phyloP scores from a whole-genome alignment of 2,113 vertebrate species.

The Chaenocephalus aceratus region DNA sequence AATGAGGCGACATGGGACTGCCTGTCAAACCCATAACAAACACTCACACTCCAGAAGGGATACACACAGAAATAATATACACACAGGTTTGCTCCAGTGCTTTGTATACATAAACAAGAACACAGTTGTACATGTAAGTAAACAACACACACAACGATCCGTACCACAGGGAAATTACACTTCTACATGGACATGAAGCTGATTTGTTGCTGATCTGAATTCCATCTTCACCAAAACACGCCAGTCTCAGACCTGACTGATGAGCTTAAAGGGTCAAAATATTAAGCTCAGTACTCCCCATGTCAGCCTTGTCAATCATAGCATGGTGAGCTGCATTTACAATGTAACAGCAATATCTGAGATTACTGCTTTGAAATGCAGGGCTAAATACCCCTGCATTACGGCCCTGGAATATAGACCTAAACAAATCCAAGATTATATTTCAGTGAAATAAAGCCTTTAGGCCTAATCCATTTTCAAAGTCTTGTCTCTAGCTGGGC shows the following conservation, averaged over 20 bases:
- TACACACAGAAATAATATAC: constrained; percentile 13
- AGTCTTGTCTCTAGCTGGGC: constrained; percentile 68
- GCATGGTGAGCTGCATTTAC: constrained; percentile 54
- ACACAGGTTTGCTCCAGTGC: constrained; percentile 24
- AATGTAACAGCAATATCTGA: constrained; percentile 55
- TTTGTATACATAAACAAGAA: constrained; percentile 17
- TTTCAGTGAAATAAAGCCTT: constrained; percentile 76
- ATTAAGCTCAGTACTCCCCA: constrained; percentile 62
- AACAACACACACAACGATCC: constrained; percentile 9
- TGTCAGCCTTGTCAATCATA: constrained; percentile 66
- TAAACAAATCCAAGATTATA: constrained; percentile 78
- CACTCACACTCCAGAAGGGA: constrained; percentile 44
- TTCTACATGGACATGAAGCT: constrained; percentile 10
- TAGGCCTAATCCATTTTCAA: constrained; percentile 78
- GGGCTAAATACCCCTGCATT: constrained; percentile 72
- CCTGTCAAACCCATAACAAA: constrained; percentile 63
- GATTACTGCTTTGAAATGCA: constrained; percentile 71
- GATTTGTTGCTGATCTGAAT: constrained; percentile 53
- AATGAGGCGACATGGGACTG: constrained; percentile 78
- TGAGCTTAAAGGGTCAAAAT: constrained; percentile 70
- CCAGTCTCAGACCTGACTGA: constrained; percentile 64
- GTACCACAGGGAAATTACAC: neutral
- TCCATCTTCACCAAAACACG: constrained; percentile 49
- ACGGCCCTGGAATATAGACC: constrained; percentile 67
- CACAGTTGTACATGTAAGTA: constrained; percentile 8